These are phyloP conservation scores for Gastrophryne carolinensis DNA, from an alignment of 2,797 vertebrate genomes.

Conservation along the genomic window DNA sequence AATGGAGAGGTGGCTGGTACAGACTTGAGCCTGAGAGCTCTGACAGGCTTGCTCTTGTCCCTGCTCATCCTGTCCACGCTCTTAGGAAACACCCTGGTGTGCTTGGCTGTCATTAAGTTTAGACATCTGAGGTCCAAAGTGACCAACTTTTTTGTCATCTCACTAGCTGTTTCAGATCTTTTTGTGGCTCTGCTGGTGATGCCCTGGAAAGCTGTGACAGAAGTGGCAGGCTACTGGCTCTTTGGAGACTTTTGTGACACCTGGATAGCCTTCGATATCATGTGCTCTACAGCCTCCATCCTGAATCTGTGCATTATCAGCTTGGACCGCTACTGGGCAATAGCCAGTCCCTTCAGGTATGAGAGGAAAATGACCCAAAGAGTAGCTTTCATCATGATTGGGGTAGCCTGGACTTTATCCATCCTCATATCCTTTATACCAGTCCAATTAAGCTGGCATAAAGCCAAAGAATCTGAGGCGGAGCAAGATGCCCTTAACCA, in stretches of 20 bases:
- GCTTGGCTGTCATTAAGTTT: slow-evolving; percentile 73
- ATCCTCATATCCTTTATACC: slow-evolving; percentile 80
- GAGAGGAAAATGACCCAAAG: slow-evolving; percentile 73
- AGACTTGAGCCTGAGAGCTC: slow-evolving; percentile 55
- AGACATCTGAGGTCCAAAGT: slow-evolving; percentile 77
- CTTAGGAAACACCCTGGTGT: slow-evolving; percentile 76
- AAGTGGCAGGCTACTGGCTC: slow-evolving; percentile 72
- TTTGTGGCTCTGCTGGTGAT: slow-evolving; percentile 79
- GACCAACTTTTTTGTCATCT: slow-evolving; percentile 78
- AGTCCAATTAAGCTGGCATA: slow-evolving; percentile 78
- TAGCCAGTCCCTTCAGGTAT: slow-evolving; percentile 73
- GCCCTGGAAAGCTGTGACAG: slow-evolving; percentile 76
- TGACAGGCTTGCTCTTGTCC: slow-evolving; percentile 69
- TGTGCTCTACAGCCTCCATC: slow-evolving; percentile 80
- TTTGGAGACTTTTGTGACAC: slow-evolving; percentile 76
- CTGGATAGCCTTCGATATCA: slow-evolving; percentile 83
- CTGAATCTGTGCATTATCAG: slow-evolving; percentile 81
- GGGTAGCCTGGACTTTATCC: slow-evolving; percentile 74
- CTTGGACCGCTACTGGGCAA: slow-evolving; percentile 79
- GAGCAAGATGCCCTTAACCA: slow-evolving; percentile 22
- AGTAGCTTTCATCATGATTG: slow-evolving; percentile 72
- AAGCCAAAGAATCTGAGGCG: slow-evolving; percentile 52
- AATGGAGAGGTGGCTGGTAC: slow-evolving; percentile 44
- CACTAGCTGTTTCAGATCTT: slow-evolving; percentile 77
- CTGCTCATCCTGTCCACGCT: slow-evolving; percentile 76